Percentiles rank a stretch among this genome's conserved stretches.
Conservation (phyloP, 1,140 invertebrate species). For the Armadillidium nasatum region DNA sequence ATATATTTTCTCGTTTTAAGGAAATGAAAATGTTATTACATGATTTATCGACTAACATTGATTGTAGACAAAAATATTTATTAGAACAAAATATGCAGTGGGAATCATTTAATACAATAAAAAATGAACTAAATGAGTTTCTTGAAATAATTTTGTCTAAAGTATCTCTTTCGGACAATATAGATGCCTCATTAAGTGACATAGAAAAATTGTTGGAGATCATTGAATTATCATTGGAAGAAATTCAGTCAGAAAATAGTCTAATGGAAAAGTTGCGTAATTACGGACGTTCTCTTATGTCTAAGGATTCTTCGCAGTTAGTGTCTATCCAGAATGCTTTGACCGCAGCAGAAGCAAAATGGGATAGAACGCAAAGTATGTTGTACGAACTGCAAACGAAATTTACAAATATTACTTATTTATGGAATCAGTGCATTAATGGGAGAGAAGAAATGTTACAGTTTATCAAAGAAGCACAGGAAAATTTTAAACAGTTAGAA, state of each 20-base stretch:
- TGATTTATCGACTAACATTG: conserved; percentile 29
- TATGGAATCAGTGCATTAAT: conserved; percentile 44
- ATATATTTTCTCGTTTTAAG: conserved; percentile 30
- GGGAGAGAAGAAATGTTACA: conserved; percentile 56
- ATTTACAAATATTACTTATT: conserved; percentile 38
- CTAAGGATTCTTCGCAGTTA: conserved; percentile 38
- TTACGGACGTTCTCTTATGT: conserved; percentile 37
- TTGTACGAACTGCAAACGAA: conserved; percentile 44
- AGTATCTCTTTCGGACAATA: conserved; percentile 32
- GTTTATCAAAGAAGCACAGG: conserved; percentile 62
- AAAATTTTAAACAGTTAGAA: conserved; percentile 55
- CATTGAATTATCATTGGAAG: conserved; percentile 37
- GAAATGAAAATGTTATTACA: conserved; percentile 38
- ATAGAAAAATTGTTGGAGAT: conserved; percentile 35
- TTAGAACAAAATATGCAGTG: conserved; percentile 35
- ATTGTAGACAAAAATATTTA: conserved; percentile 32
- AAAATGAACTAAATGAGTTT: conserved; percentile 42
- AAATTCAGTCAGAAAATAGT: conserved; percentile 34
- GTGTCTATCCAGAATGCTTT: conserved; percentile 43
- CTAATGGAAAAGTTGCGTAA: conserved; percentile 39
- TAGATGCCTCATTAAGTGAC: conserved; percentile 31
- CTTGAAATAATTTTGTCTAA: conserved; percentile 26
- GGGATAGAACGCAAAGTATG: conserved; percentile 42
- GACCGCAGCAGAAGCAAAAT: conserved; percentile 40
- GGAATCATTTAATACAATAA: conserved; percentile 40